phyloP scores from a whole-genome alignment of 2,113 vertebrate species.

The Leptodactylus fuscus region DNA sequence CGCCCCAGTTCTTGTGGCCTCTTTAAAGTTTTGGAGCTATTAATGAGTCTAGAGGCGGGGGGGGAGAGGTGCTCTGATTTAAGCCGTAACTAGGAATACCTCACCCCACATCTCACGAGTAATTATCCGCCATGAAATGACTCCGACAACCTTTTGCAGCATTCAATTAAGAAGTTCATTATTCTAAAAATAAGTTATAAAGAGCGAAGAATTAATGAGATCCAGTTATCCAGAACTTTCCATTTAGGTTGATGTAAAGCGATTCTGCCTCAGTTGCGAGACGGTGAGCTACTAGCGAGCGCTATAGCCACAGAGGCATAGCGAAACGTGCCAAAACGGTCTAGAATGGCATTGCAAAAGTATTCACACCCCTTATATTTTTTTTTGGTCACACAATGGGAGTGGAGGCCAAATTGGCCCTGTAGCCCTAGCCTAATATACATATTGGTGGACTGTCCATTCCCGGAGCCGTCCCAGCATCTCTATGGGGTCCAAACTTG shows the following conservation, averaged over 20 bases:
- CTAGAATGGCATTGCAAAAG: background rate
- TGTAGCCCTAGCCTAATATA: too few relatives aligned
- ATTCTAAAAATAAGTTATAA: slow-evolving; percentile 44
- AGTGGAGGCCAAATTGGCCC: too few relatives aligned
- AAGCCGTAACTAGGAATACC: background rate
- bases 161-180: slow-evolving; percentile 49
- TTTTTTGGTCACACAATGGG: too few relatives aligned
- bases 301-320: too few relatives aligned
- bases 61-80: slow-evolving; percentile 23
- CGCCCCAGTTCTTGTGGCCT: background rate
- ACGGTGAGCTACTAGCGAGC: background rate
- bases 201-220: background rate
- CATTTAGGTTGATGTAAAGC: background rate
- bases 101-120: background rate
- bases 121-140: slow-evolving; percentile 41
- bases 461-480: too few relatives aligned
- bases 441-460: too few relatives aligned
- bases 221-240: background rate
- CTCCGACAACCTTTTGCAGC: slow-evolving; percentile 6
- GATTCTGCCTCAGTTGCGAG: background rate
- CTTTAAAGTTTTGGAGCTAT: slow-evolving; percentile 2
- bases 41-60: background rate
- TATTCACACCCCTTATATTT: too few relatives aligned
- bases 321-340: too few relatives aligned
- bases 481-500: too few relatives aligned